Evolutionary conservation across 2,113 vertebrate genomes (phyloP).

Genomic region (Phalacrocorax carbo): DNA sequence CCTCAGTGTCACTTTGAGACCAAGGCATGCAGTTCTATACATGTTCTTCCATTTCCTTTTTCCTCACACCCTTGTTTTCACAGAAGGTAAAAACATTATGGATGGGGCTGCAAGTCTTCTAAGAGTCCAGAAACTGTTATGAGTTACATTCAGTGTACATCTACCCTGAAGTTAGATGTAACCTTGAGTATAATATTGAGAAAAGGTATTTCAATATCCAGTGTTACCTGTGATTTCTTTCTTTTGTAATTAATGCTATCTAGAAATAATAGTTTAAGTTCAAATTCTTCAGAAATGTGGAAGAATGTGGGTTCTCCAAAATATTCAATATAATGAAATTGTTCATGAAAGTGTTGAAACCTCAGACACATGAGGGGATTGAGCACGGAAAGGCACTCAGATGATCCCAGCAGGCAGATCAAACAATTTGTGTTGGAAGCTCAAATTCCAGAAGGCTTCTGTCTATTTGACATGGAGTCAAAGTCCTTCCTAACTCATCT

Average conservation of each 20-base stretch:
- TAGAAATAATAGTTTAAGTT: neutral
- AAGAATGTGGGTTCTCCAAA: neutral
- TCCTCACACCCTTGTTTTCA: neutral
- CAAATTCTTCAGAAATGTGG: neutral
- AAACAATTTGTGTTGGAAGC: neutral
- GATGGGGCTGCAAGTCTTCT: neutral
- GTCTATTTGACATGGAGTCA: neutral
- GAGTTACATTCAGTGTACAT: neutral
- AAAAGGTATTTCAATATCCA: neutral
- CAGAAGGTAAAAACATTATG: neutral
- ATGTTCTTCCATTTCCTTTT: neutral
- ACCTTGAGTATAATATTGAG: neutral
- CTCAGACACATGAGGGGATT: neutral
- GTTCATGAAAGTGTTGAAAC: neutral
- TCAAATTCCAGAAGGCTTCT: neutral
- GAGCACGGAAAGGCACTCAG: neutral
- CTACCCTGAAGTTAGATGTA: neutral
- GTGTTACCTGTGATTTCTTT: neutral
- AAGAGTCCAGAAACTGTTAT: neutral
- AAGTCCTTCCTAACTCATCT: neutral
- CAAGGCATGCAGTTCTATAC: neutral
- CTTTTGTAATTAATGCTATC: neutral
- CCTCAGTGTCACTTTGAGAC: neutral
- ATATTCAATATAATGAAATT: neutral
- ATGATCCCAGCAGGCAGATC: neutral